These are phyloP conservation scores for Papilio elwesi DNA, from an alignment of 2,888 invertebrate genomes.

Conservation along the genomic window DNA sequence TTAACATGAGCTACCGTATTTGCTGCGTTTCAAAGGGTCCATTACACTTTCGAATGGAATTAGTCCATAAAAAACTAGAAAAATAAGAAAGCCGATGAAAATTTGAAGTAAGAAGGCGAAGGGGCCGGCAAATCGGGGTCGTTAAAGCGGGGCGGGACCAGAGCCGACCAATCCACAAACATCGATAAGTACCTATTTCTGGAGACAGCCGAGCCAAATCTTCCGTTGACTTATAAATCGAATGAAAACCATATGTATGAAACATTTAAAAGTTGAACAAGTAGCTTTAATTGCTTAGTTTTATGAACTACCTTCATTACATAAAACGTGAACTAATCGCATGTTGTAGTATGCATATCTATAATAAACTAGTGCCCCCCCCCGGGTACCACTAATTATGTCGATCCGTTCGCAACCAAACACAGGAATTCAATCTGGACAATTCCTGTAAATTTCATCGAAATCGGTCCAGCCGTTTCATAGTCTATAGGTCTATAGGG, in stretches of 20 bases:
- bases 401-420: too few relatives aligned
- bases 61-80: slow-evolving; percentile 33
- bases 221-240: slow-evolving; percentile 31
- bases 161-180: slow-evolving; percentile 53
- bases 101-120: slow-evolving; percentile 36
- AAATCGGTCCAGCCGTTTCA: too few relatives aligned
- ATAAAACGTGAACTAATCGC: too few relatives aligned
- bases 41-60: neutral
- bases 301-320: too few relatives aligned
- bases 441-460: too few relatives aligned
- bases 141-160: slow-evolving; percentile 70
- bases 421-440: too few relatives aligned
- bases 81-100: slow-evolving; percentile 1
- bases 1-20: neutral
- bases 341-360: too few relatives aligned
- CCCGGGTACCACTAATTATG: too few relatives aligned
- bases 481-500: too few relatives aligned
- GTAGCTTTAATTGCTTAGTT: too few relatives aligned
- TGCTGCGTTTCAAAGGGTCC: neutral
- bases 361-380: too few relatives aligned
- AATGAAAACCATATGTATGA: neutral
- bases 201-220: slow-evolving; percentile 46
- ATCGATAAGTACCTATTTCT: slow-evolving; percentile 52
- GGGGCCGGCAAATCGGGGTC: slow-evolving; percentile 66
- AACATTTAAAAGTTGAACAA: neutral